phyloP scores from a whole-genome alignment of 2,113 vertebrate species.

The Poecile atricapillus region DNA sequence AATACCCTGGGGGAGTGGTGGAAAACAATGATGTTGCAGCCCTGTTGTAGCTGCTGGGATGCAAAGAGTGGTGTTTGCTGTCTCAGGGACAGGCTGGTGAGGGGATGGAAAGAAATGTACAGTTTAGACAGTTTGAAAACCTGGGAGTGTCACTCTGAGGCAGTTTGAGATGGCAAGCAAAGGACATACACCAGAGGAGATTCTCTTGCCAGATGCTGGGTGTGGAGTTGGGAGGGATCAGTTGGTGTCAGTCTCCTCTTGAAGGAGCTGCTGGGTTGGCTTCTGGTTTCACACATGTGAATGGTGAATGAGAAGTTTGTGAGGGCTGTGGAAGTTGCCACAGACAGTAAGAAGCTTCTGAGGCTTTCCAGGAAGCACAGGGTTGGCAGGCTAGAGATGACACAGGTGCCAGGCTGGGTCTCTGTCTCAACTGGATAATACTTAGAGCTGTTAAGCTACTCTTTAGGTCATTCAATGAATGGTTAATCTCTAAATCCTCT shows the following conservation, averaged over 20 bases:
- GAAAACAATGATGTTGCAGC: background rate
- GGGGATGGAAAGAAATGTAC: background rate
- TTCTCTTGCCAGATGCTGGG: background rate
- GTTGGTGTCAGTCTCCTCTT: background rate
- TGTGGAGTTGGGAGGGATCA: background rate
- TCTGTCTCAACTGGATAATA: background rate
- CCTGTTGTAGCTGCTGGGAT: background rate
- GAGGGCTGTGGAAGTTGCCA: background rate
- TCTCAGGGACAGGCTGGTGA: background rate
- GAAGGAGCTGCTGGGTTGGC: background rate
- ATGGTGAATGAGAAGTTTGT: background rate
- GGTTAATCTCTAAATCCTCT: conserved; percentile 1
- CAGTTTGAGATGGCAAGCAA: background rate
- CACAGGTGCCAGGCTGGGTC: background rate
- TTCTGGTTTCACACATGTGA: background rate
- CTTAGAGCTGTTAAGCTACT: background rate
- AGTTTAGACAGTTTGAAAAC: background rate
- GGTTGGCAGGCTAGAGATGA: background rate
- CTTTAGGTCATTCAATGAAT: background rate
- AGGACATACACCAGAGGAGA: background rate
- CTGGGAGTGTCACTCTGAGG: background rate
- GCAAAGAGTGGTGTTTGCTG: background rate
- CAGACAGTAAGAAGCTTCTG: background rate
- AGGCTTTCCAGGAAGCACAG: background rate
- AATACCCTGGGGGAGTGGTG: background rate